Conservation (phyloP, 2,797 vertebrate genomes). For the Acanthurus lineatus region DNA sequence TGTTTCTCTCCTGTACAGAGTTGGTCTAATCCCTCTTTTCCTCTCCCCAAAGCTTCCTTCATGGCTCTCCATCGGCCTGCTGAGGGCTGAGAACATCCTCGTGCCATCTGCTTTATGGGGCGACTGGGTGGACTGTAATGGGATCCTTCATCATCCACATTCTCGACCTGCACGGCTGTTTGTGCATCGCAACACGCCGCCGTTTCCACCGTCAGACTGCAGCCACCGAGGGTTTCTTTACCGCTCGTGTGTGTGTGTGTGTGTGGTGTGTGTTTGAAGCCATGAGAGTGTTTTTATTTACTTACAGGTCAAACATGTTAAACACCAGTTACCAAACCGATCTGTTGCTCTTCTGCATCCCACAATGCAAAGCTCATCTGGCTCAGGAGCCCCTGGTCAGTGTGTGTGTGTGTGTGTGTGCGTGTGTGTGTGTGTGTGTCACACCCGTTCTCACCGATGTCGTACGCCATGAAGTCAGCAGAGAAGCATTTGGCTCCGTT, state of each 20-base stretch:
- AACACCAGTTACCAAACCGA: too few relatives aligned
- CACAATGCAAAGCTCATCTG: too few relatives aligned
- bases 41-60: slow-evolving; percentile 21
- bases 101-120: slow-evolving; percentile 61
- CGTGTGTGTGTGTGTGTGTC: not conserved
- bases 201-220: not conserved
- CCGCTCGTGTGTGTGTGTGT: too few relatives aligned
- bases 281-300: too few relatives aligned
- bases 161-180: not conserved
- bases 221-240: too few relatives aligned
- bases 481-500: slow-evolving; percentile 97
- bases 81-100: slow-evolving; percentile 25
- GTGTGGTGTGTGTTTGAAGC: too few relatives aligned
- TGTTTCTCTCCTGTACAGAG: slow-evolving; percentile 48
- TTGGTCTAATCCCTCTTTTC: slow-evolving; percentile 48
- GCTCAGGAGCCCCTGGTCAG: too few relatives aligned
- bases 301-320: too few relatives aligned
- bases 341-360: too few relatives aligned
- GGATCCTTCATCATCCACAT: slow-evolving; percentile 56
- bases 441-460: slow-evolving; percentile 87
- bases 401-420: not conserved
- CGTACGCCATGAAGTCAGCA: slow-evolving; percentile 93
- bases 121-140: slow-evolving; percentile 48
- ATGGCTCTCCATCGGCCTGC: slow-evolving; percentile 14
- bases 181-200: not conserved